Conservation (phyloP, 2,797 vertebrate species). For the Podarcis lilfordi region DNA sequence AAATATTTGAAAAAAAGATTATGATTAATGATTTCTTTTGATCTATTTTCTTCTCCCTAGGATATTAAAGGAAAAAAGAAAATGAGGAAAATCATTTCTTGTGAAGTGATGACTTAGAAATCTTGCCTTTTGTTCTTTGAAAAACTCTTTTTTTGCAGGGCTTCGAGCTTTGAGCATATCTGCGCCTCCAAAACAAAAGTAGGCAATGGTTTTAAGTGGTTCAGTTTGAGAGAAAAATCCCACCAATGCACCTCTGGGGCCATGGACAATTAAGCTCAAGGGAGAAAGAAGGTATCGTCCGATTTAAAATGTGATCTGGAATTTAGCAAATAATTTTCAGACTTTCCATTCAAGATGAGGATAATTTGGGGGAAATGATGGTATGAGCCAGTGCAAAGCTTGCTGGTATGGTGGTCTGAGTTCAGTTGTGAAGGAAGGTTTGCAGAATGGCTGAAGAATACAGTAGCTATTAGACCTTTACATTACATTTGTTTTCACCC, state of each 20-base stretch:
- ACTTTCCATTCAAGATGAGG: not conserved
- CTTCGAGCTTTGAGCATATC: not conserved
- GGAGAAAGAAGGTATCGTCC: not conserved
- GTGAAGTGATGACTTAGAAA: not conserved
- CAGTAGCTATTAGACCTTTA: too few species aligned
- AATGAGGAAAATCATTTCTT: constrained; percentile 10
- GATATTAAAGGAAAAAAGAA: constrained; percentile 23
- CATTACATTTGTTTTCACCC: too few species aligned
- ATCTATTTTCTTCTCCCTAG: not conserved
- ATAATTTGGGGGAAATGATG: not conserved
- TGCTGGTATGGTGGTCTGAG: too few species aligned
- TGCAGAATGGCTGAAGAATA: too few species aligned
- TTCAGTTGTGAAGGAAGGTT: too few species aligned
- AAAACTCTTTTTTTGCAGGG: not conserved
- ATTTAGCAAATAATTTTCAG: not conserved
- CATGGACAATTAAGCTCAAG: accelerated
- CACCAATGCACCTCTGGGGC: accelerated
- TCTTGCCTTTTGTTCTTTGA: not conserved
- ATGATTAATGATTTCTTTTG: constrained; percentile 52
- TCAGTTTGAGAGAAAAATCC: not conserved
- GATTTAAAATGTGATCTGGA: not conserved
- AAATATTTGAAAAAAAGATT: constrained; percentile 36
- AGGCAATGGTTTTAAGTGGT: not conserved
- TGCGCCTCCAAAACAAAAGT: not conserved
- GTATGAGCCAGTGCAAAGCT: too few species aligned